Percentiles rank a stretch among this genome's conserved stretches.
phyloP scores from a whole-genome alignment of 2,888 invertebrate species.

The Hoplodrina blanda region DNA sequence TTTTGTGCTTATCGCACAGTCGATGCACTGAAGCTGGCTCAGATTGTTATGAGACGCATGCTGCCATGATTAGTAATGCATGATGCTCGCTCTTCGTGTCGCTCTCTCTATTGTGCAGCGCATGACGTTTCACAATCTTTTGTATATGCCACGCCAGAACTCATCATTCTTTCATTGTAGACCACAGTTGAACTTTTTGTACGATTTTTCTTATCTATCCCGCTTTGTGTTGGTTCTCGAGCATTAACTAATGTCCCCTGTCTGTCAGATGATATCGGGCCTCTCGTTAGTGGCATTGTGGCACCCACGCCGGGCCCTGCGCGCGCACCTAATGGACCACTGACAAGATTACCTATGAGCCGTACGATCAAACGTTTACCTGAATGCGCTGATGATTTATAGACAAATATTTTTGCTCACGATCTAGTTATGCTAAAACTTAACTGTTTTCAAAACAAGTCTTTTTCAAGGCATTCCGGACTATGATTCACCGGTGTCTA shows the following conservation, averaged over 20 bases:
- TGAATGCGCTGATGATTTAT: constrained; percentile 74
- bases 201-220: constrained; percentile 76
- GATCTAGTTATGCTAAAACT: constrained; percentile 37
- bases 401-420: constrained; percentile 50
- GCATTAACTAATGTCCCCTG: constrained; percentile 84
- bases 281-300: constrained; percentile 87
- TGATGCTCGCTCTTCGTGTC: constrained; percentile 81
- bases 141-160: constrained; percentile 76
- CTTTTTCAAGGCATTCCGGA: constrained; percentile 58
- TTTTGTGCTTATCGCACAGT: constrained; percentile 53
- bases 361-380: constrained; percentile 76
- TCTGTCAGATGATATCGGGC: constrained; percentile 85
- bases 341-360: constrained; percentile 81
- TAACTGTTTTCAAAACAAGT: constrained; percentile 49
- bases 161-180: constrained; percentile 80
- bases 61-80: constrained; percentile 83
- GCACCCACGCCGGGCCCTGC: constrained; percentile 79
- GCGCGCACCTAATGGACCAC: constrained; percentile 78
- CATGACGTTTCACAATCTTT: constrained; percentile 87
- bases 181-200: constrained; percentile 78
- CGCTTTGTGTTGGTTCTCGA: constrained; percentile 75
- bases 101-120: constrained; percentile 86
- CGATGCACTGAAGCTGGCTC: constrained; percentile 56
- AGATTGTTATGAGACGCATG: constrained; percentile 74
- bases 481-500: constrained; percentile 74